phyloP scores from a whole-genome alignment of 2,113 vertebrate species.

The Xenopus borealis region DNA sequence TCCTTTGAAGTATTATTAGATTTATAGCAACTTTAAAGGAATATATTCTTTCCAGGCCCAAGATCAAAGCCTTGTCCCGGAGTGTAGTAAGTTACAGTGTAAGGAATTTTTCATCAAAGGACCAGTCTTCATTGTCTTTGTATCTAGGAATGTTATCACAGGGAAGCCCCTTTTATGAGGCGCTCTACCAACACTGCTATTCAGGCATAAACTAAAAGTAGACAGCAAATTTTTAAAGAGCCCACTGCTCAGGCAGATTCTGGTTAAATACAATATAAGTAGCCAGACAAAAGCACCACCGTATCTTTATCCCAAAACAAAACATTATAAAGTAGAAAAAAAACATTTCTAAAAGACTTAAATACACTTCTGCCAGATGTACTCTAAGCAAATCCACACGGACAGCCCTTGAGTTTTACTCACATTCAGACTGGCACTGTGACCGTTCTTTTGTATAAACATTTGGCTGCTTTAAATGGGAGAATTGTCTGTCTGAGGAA shows the following conservation, averaged over 20 bases:
- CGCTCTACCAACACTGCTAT: conserved; percentile 51
- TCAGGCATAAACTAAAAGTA: conserved; percentile 54
- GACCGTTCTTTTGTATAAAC: conserved; percentile 11
- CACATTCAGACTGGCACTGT: not conserved
- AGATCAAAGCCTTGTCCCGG: conserved; percentile 62
- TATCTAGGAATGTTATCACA: conserved; percentile 58
- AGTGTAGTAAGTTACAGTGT: conserved; percentile 51
- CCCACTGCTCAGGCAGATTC: conserved; percentile 12
- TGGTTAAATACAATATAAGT: conserved; percentile 27
- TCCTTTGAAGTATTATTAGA: conserved; percentile 54
- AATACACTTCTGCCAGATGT: conserved; percentile 24
- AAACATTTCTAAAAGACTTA: conserved; percentile 47
- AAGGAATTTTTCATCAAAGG: conserved; percentile 49
- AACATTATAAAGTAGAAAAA: conserved; percentile 51
- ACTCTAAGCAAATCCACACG: conserved; percentile 8
- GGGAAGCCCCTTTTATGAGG: conserved; percentile 49
- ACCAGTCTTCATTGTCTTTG: conserved; percentile 51
- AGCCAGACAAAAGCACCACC: conserved; percentile 47
- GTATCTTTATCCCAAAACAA: conserved; percentile 55
- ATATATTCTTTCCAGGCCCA: conserved; percentile 53
- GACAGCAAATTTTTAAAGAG: conserved; percentile 51
- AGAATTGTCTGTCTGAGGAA: conserved; percentile 25
- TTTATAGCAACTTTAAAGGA: conserved; percentile 55
- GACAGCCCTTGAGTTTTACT: conserved; percentile 14
- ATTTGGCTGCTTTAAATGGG: not conserved